Evolutionary conservation across 2,113 vertebrate species (phyloP).

Genomic region (Alligator mississippiensis): DNA sequence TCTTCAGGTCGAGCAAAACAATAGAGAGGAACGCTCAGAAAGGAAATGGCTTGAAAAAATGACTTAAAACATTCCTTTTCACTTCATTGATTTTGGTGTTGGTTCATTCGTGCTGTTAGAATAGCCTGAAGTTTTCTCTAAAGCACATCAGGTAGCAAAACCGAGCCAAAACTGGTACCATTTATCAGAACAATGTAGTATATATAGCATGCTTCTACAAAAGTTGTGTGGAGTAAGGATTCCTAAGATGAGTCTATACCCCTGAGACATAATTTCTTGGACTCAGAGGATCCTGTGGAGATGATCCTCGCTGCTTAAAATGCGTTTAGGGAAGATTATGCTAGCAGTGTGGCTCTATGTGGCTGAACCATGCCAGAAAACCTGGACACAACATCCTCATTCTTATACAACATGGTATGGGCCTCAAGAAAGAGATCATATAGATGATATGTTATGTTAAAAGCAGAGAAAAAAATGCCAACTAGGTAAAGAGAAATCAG

Average conservation of each 20-base stretch:
- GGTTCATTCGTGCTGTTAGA: not conserved
- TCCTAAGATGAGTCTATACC: not conserved
- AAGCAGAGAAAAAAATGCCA: not conserved
- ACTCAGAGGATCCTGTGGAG: not conserved
- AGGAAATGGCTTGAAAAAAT: not conserved
- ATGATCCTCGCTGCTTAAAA: not conserved
- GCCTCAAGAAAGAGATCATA: not conserved
- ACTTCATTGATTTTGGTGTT: not conserved
- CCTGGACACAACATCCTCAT: not conserved
- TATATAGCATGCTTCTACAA: not conserved
- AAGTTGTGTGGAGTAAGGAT: not conserved
- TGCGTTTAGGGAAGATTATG: not conserved
- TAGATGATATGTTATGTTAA: not conserved
- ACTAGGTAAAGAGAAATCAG: not conserved
- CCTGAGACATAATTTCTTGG: not conserved
- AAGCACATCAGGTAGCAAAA: not conserved
- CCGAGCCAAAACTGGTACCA: not conserved
- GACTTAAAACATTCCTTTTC: not conserved
- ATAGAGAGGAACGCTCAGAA: not conserved
- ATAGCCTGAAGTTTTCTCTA: not conserved
- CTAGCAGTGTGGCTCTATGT: not conserved
- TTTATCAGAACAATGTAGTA: not conserved
- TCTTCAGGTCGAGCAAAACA: not conserved
- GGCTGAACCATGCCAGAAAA: not conserved
- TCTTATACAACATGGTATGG: not conserved